Conservation (phyloP, 2,113 vertebrate species). For the Macaca nemestrina region DNA sequence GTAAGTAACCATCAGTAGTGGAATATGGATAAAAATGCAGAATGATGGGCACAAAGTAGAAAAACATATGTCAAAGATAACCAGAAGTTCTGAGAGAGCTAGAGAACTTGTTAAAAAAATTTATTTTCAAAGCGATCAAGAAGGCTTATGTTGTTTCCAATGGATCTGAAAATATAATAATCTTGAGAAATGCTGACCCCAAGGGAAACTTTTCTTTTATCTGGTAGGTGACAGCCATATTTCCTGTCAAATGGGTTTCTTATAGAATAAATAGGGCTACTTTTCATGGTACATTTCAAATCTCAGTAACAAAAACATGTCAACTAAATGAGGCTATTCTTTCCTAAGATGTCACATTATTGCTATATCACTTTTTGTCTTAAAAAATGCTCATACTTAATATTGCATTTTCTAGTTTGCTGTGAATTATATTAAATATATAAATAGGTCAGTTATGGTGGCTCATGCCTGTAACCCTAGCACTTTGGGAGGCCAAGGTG, state of each 20-base stretch:
- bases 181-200: neutral
- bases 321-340: neutral
- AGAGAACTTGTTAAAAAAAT: neutral
- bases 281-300: neutral
- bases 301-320: neutral
- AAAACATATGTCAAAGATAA: neutral
- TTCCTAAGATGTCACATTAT: neutral
- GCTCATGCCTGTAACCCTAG: too few relatives aligned
- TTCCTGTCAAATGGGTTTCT: neutral
- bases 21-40: neutral
- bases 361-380: neutral
- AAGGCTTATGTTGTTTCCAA: neutral
- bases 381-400: neutral
- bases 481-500: too few relatives aligned
- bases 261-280: neutral
- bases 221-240: neutral
- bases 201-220: neutral
- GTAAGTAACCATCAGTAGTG: conserved; percentile 26
- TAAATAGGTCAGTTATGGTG: neutral
- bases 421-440: neutral
- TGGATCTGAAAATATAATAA: neutral
- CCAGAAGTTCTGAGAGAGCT: neutral
- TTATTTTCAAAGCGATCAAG: neutral
- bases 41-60: neutral
- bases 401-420: neutral